Base-by-base conservation (phyloP, 1,140 invertebrate species). In the Pseudomyrmex sp. region DNA sequence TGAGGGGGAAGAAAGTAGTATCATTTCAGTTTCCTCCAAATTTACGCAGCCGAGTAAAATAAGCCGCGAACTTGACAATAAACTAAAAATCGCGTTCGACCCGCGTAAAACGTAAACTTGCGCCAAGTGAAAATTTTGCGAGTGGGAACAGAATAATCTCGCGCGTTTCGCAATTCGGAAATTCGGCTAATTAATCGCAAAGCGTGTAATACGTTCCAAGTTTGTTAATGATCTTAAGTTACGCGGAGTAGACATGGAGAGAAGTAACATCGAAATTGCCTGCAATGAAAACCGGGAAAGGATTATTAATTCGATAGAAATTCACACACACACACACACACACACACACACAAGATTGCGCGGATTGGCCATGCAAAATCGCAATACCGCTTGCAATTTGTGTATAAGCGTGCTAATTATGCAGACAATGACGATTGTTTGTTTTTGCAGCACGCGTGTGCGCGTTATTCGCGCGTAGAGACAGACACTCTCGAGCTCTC, bases 351-450 rank as follows among this genome's bases (percentile, higher is more conserved):
- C 2, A 26, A 1, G 26, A 44, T 52, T 18, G 5, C n/a, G 59
- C 59, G 23, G n/a, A 62, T 75, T 62, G 54, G 13, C 23, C n/a
- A 61, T 48, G 20, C 48, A 44, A 73, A 73, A 59, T 52, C 73
- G 50, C 76, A 48, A 5, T n/a, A 18, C 18, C 5, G 5, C 35
- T 26, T 35, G n/a, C 56, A 44, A 48, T 80, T 72, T 72, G 50
- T 59, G 35, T 35, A 73, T 20, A 44, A 74, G 54, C 20, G n/a
- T 18, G 44, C 69, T 82, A 82, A 82, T 82, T 82, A 70, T 20
- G 44, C 15, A 48, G 58, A 58, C 77, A 73, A 73, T 80, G 54
- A 80, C 56, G 54, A 59, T 56, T 54, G 52, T 54, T 69, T 52
- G 58, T 15, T 59, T 59, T 59, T 15, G 12, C 50, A 12, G 73